phyloP scores from a whole-genome alignment of 2,888 invertebrate genomes.

The Melanostoma scalare region DNA sequence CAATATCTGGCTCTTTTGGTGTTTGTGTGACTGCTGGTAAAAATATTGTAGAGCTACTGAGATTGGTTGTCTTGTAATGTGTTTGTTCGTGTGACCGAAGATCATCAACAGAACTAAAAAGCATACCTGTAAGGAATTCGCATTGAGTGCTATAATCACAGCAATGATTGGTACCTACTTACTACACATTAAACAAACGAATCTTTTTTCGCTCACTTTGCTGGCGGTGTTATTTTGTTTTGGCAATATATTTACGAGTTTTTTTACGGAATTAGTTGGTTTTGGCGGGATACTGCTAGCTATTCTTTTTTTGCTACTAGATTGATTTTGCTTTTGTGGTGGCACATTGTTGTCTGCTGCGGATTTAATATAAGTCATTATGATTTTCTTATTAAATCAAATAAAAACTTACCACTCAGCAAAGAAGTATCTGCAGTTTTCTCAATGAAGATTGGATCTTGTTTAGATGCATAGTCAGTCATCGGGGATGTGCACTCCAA shows the following conservation, averaged over 20 bases:
- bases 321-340: no score
- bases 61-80: neutral
- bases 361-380: neutral
- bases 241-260: no score
- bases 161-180: neutral
- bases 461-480: neutral
- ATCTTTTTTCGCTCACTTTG: neutral
- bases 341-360: neutral
- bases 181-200: constrained; percentile 40
- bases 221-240: neutral
- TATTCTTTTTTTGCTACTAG: neutral
- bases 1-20: neutral
- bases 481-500: neutral
- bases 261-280: no score
- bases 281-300: no score
- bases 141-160: neutral
- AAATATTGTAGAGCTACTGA: neutral
- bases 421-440: constrained; percentile 5
- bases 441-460: constrained; percentile 35
- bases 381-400: no score
- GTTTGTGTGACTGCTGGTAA: neutral
- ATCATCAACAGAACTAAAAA: constrained; percentile 27
- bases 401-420: constrained; percentile 9
- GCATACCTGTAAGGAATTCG: neutral
- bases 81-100: constrained; percentile 26